Evolutionary conservation across 2,113 vertebrate species (phyloP).

Genomic region (Spilogale gracilis): DNA sequence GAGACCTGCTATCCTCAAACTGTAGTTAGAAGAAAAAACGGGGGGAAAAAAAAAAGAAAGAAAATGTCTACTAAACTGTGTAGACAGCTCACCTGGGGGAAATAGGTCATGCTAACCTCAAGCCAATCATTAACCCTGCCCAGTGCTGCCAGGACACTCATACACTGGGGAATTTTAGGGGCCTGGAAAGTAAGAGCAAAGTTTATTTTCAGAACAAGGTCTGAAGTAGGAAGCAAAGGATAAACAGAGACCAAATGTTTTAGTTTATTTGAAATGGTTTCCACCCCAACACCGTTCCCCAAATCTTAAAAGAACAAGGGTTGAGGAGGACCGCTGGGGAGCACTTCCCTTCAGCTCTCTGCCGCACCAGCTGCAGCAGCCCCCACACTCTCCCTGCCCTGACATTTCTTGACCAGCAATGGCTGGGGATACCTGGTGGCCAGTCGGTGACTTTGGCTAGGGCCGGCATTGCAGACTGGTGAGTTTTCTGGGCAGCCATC

Average conservation of each 20-base stretch:
- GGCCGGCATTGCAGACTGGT: neutral
- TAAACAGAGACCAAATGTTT: slow-evolving; percentile 64
- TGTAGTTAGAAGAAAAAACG: neutral
- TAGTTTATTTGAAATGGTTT: slow-evolving; percentile 63
- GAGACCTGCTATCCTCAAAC: neutral
- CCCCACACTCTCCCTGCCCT: fast-evolving
- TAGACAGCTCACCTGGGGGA: neutral
- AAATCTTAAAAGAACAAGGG: slow-evolving; percentile 1
- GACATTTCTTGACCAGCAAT: neutral
- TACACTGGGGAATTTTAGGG: slow-evolving; percentile 3
- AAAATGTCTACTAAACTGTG: neutral
- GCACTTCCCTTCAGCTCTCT: neutral
- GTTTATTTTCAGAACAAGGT: slow-evolving; percentile 68
- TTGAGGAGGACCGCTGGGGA: neutral
- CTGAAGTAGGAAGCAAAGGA: slow-evolving; percentile 68
- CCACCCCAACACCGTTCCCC: neutral
- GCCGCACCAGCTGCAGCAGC: neutral
- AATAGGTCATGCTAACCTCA: neutral
- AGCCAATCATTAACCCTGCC: neutral
- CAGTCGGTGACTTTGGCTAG: neutral
- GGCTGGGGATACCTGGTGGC: neutral
- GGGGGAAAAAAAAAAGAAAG: neutral
- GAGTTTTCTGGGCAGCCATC: slow-evolving; percentile 1
- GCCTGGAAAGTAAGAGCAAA: slow-evolving; percentile 38
- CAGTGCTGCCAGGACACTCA: neutral